phyloP scores from a whole-genome alignment of 1,140 invertebrate genomes.

The Halyomorpha halys region DNA sequence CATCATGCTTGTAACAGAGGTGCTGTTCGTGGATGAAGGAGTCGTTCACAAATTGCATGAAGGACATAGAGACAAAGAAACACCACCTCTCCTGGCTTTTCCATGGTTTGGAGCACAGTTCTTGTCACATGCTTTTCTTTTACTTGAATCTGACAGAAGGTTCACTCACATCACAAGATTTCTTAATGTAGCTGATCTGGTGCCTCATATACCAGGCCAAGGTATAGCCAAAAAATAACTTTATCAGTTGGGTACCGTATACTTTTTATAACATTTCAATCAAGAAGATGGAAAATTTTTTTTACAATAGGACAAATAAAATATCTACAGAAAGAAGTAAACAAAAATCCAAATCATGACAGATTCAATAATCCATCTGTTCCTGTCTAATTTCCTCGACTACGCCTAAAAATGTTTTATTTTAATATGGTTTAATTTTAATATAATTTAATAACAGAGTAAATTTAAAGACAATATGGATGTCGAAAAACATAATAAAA shows the following conservation, averaged over 20 bases:
- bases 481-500: too few relatives aligned
- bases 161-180: conserved; percentile 48
- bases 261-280: too few relatives aligned
- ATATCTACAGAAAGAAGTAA: too few relatives aligned
- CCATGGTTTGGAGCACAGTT: conserved; percentile 53
- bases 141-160: conserved; percentile 42
- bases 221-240: conserved; percentile 24
- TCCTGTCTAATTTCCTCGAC: too few relatives aligned
- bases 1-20: conserved; percentile 49
- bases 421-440: too few relatives aligned
- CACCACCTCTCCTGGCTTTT: conserved; percentile 48
- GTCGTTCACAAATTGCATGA: conserved; percentile 48
- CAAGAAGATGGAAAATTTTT: too few relatives aligned
- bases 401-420: too few relatives aligned
- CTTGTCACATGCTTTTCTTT: conserved; percentile 48
- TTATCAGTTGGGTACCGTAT: neutral
- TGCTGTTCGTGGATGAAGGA: conserved; percentile 47
- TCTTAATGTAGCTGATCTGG: conserved; percentile 46
- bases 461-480: too few relatives aligned
- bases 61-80: conserved; percentile 49
- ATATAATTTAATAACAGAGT: too few relatives aligned
- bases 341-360: too few relatives aligned
- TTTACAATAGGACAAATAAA: too few relatives aligned
- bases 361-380: too few relatives aligned
- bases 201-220: conserved; percentile 44